Base-by-base conservation (phyloP, 2,888 invertebrate species). In the Augiades crinisus region DNA sequence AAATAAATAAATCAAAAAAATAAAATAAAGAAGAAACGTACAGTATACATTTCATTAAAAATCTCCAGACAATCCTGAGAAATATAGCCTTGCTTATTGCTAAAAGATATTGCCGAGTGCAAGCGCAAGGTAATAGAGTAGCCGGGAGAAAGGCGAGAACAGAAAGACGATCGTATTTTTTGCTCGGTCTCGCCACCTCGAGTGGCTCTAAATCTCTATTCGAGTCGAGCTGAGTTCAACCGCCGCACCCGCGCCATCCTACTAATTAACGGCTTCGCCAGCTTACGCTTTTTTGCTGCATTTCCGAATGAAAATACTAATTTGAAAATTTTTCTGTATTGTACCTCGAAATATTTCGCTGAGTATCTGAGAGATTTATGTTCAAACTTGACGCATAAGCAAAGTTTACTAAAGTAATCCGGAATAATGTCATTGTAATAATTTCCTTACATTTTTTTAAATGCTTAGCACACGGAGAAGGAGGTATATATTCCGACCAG, bases 141-240 rank as follows among this genome's bases (percentile, higher is more conserved):
- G 24, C 22, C 17, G 36, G 27, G 27, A 46, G 12, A 14, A 14
- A 33, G 14, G 17, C 10, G 36, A 21, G 22, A 36, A 14, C 43
- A 34, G 41, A 22, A 46, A 49, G 34, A 24, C 41, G 43, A 36
- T 36, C 34, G 36, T 50, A 36, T 36, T 49, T 50, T 50, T 27
- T 50, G 31, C 43, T 36, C 50, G 10, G 34, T 50, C 36, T 43
- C 27, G 50, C 50, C 36, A 46, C 46, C 50, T 36, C 43, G 50
- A 50, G 43, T 43, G 34, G 16, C 50, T 14, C 34, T 50, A 43
- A 43, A 43, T 50, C 50, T 27, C 36, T 27, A 43, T 50, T 50
- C 27, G 33, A 50, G 34, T 50, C 50, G 27, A 16, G 36, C 37
- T 17, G 27, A 43, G 43, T 43, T 50, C 19, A 36, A 36, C 36